Percentiles rank a stretch among this genome's conserved stretches.
These are phyloP conservation scores for Colinus virginianus DNA, from an alignment of 2,113 vertebrate genomes.

Conservation along the genomic window DNA sequence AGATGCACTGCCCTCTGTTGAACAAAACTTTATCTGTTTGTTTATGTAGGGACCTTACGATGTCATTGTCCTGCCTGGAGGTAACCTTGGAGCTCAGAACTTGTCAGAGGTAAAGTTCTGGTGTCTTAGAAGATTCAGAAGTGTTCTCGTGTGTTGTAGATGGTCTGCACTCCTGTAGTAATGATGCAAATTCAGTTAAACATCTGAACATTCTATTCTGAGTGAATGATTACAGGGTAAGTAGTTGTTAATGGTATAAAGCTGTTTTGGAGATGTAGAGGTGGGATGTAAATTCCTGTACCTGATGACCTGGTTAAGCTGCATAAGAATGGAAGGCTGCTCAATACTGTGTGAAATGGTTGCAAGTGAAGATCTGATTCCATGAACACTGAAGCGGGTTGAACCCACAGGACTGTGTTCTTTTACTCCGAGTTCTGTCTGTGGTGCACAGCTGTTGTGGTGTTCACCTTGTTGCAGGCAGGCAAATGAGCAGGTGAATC, in stretches of 20 bases:
- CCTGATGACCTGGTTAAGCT: not conserved
- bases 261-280: not conserved
- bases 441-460: not conserved
- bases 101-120: slow-evolving; percentile 88
- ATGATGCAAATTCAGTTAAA: not conserved
- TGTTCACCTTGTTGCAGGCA: not conserved
- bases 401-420: not conserved
- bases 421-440: not conserved
- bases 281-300: not conserved
- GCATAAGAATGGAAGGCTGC: not conserved
- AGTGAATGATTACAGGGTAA: not conserved
- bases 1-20: not conserved
- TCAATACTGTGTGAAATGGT: not conserved
- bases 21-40: not conserved
- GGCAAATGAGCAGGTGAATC: not conserved
- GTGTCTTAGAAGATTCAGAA: not conserved
- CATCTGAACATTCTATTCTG: not conserved
- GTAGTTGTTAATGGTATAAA: not conserved
- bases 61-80: slow-evolving; percentile 93
- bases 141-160: not conserved
- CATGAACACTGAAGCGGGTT: not conserved
- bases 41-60: slow-evolving; percentile 90
- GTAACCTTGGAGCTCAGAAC: slow-evolving; percentile 93
- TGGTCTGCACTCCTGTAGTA: not conserved
- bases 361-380: not conserved